Percentiles rank a stretch among this genome's conserved stretches.
phyloP scores from a whole-genome alignment of 2,113 vertebrate species.

The Arvicanthis niloticus region DNA sequence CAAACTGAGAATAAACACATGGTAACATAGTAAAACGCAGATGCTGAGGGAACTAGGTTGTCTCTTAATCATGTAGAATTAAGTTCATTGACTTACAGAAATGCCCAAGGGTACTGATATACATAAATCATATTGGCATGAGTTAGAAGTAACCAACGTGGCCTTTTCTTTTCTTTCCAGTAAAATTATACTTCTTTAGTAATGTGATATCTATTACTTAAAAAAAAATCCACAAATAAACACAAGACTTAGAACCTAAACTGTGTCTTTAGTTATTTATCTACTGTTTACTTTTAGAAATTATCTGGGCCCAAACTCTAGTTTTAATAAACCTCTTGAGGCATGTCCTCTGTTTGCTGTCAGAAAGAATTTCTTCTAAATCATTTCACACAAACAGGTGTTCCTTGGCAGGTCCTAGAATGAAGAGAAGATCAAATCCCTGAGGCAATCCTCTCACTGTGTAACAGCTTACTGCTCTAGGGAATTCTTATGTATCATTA shows the following conservation, averaged over 20 bases:
- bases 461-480: background rate
- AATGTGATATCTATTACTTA: background rate
- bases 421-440: slow-evolving; percentile 37
- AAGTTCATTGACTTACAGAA: slow-evolving; percentile 63
- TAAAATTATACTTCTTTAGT: slow-evolving; percentile 20
- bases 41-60: slow-evolving; percentile 60
- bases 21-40: slow-evolving; percentile 69
- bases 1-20: slow-evolving; percentile 69
- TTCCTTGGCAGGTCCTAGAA: background rate
- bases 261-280: background rate
- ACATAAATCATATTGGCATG: slow-evolving; percentile 69
- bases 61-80: slow-evolving; percentile 74
- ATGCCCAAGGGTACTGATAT: slow-evolving; percentile 39
- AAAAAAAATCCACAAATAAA: slow-evolving; percentile 36
- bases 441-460: slow-evolving; percentile 23
- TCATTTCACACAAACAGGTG: slow-evolving; percentile 8
- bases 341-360: slow-evolving; percentile 4
- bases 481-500: slow-evolving; percentile 23
- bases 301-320: slow-evolving; percentile 9
- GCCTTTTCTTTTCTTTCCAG: background rate
- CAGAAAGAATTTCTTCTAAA: slow-evolving; percentile 52
- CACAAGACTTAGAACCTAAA: slow-evolving; percentile 31
- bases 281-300: slow-evolving; percentile 29
- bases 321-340: slow-evolving; percentile 10
- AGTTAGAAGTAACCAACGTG: slow-evolving; percentile 1